Base-by-base conservation (phyloP, 1,140 invertebrate species). In the Hermetia illucens region DNA sequence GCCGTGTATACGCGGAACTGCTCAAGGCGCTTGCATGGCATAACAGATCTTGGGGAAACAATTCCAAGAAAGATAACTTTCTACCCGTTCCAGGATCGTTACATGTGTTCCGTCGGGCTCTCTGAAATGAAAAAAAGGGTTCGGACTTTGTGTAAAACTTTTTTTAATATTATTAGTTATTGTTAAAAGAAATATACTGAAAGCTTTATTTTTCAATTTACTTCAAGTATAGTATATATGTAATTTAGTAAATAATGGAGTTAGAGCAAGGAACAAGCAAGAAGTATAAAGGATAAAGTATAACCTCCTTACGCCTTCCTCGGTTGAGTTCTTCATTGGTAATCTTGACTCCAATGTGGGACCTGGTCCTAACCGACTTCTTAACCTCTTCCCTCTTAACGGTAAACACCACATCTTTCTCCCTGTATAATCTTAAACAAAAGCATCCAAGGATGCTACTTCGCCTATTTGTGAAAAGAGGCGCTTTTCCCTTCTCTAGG, bases 21-120 rank as follows among this genome's bases (percentile, higher is more conserved):
- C 77, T 80, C 17, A 82, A 60, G 0, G 79, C 79, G 45, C 75
- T 78, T 6, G 79, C 79, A 58, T 82, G 78, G 51, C 80, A 82
- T 37, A 76, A 70, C 41, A 82, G 69, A 48, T 79, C 76, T 52
- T 82, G 78, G 2, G 79, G 74, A 37, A 77, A 70, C 8, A 85
- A 64, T 52, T 80, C 74, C 18, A 82, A 63, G 20, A 85, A 68
- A 9, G 77, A 76, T 22, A 76, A 58, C 27, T 67, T 64, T 10
- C 64, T 60, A n/a, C 72, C 72, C 2, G 66, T 67, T 0, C 62
- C 50, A 3, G 66, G 63, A 52, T 82, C 76, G 17, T 69, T 68
- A 54, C 81, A 85, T 12, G 70, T 74, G 29, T 79, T 76, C 29
- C 62, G 53, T 38, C 66, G 60, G 3, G 69, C 68, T 21, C 55